phyloP scores from a whole-genome alignment of 2,797 vertebrate genomes.

The Typhlichthys subterraneus region DNA sequence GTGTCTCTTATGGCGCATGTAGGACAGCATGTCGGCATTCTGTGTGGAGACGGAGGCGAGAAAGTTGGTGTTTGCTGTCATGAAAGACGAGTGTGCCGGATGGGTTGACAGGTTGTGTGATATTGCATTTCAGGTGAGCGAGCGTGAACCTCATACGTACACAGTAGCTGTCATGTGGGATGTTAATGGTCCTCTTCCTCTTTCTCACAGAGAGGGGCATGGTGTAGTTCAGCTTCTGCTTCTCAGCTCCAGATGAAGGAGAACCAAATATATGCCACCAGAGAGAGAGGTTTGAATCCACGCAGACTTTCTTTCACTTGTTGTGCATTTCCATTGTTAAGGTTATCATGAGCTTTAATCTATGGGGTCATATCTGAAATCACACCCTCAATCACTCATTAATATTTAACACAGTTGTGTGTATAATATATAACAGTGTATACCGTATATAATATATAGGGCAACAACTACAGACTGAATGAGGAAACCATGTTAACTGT shows the following conservation, averaged over 20 bases:
- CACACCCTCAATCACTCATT: too few species aligned
- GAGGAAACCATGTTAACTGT: background rate
- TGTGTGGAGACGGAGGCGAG: constrained; percentile 85
- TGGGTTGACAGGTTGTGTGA: constrained; percentile 88
- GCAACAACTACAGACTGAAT: too few species aligned
- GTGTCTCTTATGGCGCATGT: constrained; percentile 10
- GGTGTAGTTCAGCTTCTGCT: constrained; percentile 5
- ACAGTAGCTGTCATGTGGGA: background rate
- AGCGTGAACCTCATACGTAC: background rate
- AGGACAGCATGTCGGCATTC: constrained; percentile 84
- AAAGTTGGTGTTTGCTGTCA: constrained; percentile 85
- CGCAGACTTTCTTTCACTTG: too few species aligned
- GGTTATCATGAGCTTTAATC: too few species aligned
- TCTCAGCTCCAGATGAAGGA: constrained; percentile 83
- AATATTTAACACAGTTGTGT: too few species aligned
- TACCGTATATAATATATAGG: too few species aligned
- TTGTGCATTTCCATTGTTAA: too few species aligned
- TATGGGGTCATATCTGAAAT: too few species aligned
- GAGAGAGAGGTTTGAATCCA: constrained; percentile 78
- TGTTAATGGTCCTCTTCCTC: background rate
- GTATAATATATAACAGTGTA: too few species aligned
- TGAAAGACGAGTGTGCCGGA: constrained; percentile 76
- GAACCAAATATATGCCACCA: constrained; percentile 88
- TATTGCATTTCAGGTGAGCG: constrained; percentile 83
- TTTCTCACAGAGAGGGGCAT: constrained; percentile 36